phyloP scores from a whole-genome alignment of 1,140 invertebrate species.

The Caenorhabditis elegans region DNA sequence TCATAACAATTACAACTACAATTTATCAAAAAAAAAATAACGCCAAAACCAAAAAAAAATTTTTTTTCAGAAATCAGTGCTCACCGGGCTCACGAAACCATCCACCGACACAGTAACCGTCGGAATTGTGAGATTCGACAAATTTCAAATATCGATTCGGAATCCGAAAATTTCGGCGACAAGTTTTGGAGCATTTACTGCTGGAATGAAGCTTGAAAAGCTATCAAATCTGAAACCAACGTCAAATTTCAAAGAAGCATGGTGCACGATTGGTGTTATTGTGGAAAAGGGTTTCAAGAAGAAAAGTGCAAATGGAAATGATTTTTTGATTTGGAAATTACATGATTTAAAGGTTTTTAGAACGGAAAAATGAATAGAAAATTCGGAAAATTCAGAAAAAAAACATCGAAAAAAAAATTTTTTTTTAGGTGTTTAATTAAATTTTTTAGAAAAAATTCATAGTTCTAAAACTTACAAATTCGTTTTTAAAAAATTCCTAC shows the following conservation, averaged over 20 bases:
- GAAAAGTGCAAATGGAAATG: constrained; percentile 63
- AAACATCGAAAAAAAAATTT: too few species aligned
- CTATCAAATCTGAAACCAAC: neutral
- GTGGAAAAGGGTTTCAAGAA: constrained; percentile 54
- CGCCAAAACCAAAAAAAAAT: too few species aligned
- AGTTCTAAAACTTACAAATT: too few species aligned
- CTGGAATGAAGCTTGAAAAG: neutral
- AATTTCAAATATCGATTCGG: neutral
- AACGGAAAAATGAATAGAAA: neutral
- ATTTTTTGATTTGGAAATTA: constrained; percentile 63
- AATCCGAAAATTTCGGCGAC: neutral
- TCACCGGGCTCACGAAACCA: neutral
- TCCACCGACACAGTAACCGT: neutral
- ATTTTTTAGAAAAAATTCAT: too few species aligned
- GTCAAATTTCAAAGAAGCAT: constrained; percentile 40
- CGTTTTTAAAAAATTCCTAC: too few species aligned
- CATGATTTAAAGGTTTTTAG: constrained; percentile 42
- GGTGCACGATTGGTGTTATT: constrained; percentile 59
- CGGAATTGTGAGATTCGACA: neutral
- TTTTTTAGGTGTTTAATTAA: too few species aligned
- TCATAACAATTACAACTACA: too few species aligned
- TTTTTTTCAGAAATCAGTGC: neutral
- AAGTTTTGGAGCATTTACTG: neutral
- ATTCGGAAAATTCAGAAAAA: too few species aligned
- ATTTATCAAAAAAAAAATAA: too few species aligned